Evolutionary conservation across 2,113 vertebrate genomes (phyloP).

Genomic region (Phaethon lepturus): DNA sequence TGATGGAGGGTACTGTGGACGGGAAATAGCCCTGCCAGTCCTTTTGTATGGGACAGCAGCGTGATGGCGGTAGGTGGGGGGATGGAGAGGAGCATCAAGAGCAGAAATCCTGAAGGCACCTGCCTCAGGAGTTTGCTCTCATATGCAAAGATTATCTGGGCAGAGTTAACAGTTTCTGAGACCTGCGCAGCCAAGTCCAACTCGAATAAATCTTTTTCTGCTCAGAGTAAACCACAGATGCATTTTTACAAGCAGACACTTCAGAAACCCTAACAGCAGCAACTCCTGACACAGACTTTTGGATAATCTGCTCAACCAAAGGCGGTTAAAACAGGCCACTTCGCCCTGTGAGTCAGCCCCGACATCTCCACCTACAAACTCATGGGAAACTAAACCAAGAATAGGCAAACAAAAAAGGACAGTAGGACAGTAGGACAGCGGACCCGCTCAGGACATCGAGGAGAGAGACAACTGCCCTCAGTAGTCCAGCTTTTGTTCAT

Average conservation of each 20-base stretch:
- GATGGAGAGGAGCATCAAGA: not conserved
- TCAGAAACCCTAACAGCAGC: not conserved
- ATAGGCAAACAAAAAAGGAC: not conserved
- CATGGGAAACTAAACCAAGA: not conserved
- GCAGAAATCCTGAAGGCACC: not conserved
- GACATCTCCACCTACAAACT: not conserved
- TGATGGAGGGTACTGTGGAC: too few relatives aligned
- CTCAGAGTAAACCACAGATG: not conserved
- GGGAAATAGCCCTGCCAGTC: not conserved
- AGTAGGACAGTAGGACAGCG: not conserved
- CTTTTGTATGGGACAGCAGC: not conserved
- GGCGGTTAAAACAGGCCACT: rapidly evolving
- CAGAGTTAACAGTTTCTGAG: not conserved
- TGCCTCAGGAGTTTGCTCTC: not conserved
- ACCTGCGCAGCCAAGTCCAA: not conserved
- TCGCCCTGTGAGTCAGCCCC: not conserved
- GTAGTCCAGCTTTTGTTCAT: not conserved
- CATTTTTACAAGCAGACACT: not conserved
- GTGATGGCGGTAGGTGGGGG: rapidly evolving
- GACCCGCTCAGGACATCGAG: not conserved
- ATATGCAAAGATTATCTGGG: not conserved
- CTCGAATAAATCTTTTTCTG: not conserved
- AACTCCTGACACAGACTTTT: not conserved
- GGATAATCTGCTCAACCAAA: not conserved
- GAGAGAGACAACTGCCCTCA: not conserved